Conservation (phyloP, 2,797 vertebrate species). For the Anableps anableps region DNA sequence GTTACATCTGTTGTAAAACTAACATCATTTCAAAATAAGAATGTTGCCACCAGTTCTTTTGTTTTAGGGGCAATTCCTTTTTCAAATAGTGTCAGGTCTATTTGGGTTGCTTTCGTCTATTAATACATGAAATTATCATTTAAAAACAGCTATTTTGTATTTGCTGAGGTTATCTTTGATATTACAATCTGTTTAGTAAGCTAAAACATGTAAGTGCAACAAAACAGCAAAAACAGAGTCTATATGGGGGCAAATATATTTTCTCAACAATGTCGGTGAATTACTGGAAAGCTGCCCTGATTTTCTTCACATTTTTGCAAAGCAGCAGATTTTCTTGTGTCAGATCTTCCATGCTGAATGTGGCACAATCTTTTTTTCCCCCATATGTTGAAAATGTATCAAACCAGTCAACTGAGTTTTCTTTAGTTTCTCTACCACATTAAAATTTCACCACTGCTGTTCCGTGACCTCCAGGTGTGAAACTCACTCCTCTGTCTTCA, state of each 20-base stretch:
- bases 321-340: neutral
- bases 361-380: constrained; percentile 24
- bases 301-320: neutral
- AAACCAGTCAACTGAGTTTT: constrained; percentile 42
- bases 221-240: neutral
- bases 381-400: constrained; percentile 74
- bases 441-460: constrained; percentile 75
- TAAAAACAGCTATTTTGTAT: neutral
- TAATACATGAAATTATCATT: neutral
- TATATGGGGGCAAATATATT: neutral
- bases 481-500: constrained; percentile 57
- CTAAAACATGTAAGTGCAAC: neutral
- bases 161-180: neutral
- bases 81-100: neutral
- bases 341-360: constrained; percentile 1
- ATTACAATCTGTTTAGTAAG: neutral
- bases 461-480: constrained; percentile 75
- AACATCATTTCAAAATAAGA: neutral
- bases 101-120: neutral
- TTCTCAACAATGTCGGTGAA: neutral
- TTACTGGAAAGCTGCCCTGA: neutral
- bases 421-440: constrained; percentile 62
- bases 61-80: too few species aligned
- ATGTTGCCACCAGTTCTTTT: neutral
- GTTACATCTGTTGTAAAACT: neutral